These are phyloP conservation scores for Dasysyrphus tricinctus DNA, from an alignment of 2,888 invertebrate species.

Conservation along the genomic window DNA sequence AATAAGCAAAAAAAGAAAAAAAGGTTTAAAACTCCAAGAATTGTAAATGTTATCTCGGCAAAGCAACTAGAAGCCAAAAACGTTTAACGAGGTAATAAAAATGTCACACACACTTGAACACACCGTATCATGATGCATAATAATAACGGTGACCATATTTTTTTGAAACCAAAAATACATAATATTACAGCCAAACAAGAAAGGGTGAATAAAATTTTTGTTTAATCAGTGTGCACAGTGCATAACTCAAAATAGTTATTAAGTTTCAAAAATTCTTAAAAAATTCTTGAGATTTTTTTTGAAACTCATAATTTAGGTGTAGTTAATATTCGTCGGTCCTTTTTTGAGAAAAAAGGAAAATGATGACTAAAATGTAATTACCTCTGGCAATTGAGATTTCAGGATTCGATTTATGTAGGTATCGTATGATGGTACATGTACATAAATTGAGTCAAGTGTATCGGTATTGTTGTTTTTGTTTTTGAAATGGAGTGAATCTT, in stretches of 20 bases:
- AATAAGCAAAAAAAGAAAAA: slow-evolving; percentile 7
- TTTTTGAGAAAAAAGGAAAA: background rate
- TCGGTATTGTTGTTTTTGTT: too few species aligned
- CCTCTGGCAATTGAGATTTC: background rate
- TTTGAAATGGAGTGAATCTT: background rate
- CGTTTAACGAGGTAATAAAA: slow-evolving; percentile 54
- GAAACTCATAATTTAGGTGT: slow-evolving; percentile 2
- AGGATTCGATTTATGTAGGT: background rate
- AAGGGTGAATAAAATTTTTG: background rate
- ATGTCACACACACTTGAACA: slow-evolving; percentile 52
- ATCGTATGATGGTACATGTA: too few species aligned
- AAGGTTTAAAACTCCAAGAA: slow-evolving; percentile 13
- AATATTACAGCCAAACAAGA: background rate
- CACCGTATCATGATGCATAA: slow-evolving; percentile 33
- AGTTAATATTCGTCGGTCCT: background rate
- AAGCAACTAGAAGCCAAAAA: slow-evolving; percentile 10
- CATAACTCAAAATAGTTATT: background rate
- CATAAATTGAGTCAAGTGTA: too few species aligned
- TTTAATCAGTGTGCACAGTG: background rate
- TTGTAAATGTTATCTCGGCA: background rate
- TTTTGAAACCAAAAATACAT: background rate
- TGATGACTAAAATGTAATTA: background rate
- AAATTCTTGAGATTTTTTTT: background rate
- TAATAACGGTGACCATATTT: slow-evolving; percentile 7
- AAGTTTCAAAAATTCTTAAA: background rate